Conservation (phyloP, 2,888 invertebrate genomes). For the Xestia sexstrigata region DNA sequence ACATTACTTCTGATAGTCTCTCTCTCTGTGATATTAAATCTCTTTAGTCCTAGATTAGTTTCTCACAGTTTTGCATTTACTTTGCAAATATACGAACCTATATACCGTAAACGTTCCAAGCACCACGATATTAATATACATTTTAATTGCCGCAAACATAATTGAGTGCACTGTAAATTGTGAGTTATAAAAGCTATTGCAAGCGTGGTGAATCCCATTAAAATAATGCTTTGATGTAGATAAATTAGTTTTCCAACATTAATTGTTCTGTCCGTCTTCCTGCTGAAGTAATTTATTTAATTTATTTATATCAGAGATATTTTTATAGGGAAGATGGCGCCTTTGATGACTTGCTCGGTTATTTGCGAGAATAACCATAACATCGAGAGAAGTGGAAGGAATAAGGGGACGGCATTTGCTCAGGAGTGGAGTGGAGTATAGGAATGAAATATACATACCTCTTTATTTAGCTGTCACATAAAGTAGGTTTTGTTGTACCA, state of each 20-base stretch:
- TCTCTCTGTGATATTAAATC: not conserved
- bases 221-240: constrained; percentile 34
- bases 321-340: not conserved
- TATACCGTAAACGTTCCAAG: not conserved
- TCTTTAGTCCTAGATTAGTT: not conserved
- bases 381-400: not conserved
- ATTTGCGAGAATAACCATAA: not conserved
- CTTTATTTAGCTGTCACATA: no score
- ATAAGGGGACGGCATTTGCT: not conserved
- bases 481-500: no score
- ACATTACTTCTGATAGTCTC: not conserved
- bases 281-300: not conserved
- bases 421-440: no score
- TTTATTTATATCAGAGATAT: no score
- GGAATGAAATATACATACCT: no score
- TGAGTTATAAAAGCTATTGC: constrained; percentile 14
- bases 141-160: constrained; percentile 16
- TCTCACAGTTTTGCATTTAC: not conserved
- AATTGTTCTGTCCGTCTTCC: constrained; percentile 10
- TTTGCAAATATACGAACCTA: not conserved
- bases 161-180: constrained; percentile 22
- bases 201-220: constrained; percentile 23
- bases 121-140: not conserved
- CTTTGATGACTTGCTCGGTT: not conserved
- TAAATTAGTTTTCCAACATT: constrained; percentile 37